Base-by-base conservation (phyloP, 1,140 invertebrate species). In the Drosophila obscura region DNA sequence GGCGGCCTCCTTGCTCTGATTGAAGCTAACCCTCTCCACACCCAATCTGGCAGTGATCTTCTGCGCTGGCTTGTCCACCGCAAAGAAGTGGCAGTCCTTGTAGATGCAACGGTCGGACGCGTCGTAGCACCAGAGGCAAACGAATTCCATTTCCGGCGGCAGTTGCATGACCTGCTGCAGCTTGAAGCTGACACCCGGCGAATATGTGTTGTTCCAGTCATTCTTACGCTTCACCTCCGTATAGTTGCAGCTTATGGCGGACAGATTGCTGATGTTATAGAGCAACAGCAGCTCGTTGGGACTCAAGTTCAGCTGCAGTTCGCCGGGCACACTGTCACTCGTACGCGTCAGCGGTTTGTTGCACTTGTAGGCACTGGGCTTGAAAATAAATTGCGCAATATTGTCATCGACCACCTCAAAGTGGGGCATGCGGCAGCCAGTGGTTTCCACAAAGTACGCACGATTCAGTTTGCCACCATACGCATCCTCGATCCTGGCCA, bases 381-480 rank as follows among this genome's bases (percentile, higher is more conserved):
- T 44, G 53, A 39, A 78, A 93, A 90, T 24, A 80, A 92, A 57
- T 90, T 90, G 46, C 77, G 91, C 92, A 19, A 95, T 92, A 13
- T 92, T 93, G 28, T 48, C 90, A 90, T 97, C 95, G 51, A 94
- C 94, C 0, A 96, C 94, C 73, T 95, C 94, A 55, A 97, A 93
- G 8, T 94, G 94, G 1, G 96, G 96, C 73, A 98, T 96, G 4
- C 94, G 94, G 89, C 97, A 98, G 19, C 96, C 95, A 7, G 93
- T 92, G 2, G 95, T 96, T 73, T 95, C 93, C n/a, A 97, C 94
- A 13, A 94, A 94, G 48, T 92, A 94, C 68, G 92, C 55, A 65
- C 90, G 81, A 1, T 46, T 91, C n/a, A 74, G 51, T 31, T 90
- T 90, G 0, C n/a, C 51, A 1, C 51, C 63, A 4, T 91, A 79